Conservation (phyloP, 2,888 invertebrate species). For the Spialia ferax region DNA sequence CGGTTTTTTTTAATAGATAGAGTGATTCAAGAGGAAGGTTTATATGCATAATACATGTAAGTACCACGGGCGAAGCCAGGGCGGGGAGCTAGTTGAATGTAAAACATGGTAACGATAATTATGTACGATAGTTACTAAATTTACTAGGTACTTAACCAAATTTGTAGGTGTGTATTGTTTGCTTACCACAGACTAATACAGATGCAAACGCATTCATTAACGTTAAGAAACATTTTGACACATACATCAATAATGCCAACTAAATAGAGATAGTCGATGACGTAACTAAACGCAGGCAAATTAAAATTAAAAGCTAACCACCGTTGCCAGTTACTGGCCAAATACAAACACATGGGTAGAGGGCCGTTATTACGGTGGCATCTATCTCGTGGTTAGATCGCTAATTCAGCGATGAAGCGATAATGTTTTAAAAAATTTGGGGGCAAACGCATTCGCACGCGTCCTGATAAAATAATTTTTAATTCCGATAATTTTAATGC, state of each 20-base stretch:
- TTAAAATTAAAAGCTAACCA: neutral
- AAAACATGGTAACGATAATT: no score
- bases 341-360: constrained; percentile 55
- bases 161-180: no score
- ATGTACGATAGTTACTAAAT: no score
- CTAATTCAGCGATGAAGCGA: constrained; percentile 58
- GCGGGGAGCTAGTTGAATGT: no score
- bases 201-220: no score
- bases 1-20: no score
- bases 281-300: neutral
- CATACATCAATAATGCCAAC: neutral
- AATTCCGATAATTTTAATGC: constrained; percentile 42
- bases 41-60: no score
- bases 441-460: constrained; percentile 46
- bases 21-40: no score
- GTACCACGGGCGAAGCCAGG: no score
- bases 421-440: constrained; percentile 56
- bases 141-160: no score
- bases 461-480: constrained; percentile 38
- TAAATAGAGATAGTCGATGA: neutral
- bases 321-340: constrained; percentile 35
- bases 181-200: no score
- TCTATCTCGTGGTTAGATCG: constrained; percentile 71
- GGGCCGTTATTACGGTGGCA: constrained; percentile 59
- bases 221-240: no score